A percentile compares a stretch with the other conserved stretches of the same genome.
phyloP scores from a whole-genome alignment of 1,140 invertebrate genomes.

The Cydia strobilella region DNA sequence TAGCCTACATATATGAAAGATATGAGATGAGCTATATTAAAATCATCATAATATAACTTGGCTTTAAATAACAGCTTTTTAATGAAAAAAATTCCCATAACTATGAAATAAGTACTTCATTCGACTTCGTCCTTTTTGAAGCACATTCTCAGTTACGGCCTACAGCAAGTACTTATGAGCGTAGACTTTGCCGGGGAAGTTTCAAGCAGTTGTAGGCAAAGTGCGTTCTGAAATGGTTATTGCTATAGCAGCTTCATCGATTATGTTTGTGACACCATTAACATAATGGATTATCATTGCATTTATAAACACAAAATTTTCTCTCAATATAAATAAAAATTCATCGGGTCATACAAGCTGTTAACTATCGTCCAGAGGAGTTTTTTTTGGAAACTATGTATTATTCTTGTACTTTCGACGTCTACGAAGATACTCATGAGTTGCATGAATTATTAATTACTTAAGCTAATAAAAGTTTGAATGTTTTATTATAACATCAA shows the following conservation, averaged over 20 bases:
- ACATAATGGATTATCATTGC: too few species aligned
- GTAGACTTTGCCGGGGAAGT: conserved; percentile 3
- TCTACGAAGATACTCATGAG: too few species aligned
- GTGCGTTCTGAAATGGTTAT: conserved; percentile 17
- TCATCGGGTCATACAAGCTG: too few species aligned
- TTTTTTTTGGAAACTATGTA: too few species aligned
- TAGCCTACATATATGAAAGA: too few species aligned
- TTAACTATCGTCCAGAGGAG: too few species aligned
- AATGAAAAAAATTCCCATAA: not conserved
- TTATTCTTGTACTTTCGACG: too few species aligned
- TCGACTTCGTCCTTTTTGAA: not conserved
- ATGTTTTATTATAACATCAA: too few species aligned
- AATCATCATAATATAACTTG: not conserved
- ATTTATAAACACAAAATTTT: too few species aligned
- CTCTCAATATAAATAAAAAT: too few species aligned
- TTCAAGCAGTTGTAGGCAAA: conserved; percentile 6
- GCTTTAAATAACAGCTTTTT: not conserved
- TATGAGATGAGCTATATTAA: not conserved
- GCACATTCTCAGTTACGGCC: not conserved
- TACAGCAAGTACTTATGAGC: not conserved
- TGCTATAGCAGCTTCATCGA: not conserved
- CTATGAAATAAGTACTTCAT: not conserved
- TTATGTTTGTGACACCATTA: not conserved
- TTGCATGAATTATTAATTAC: too few species aligned
- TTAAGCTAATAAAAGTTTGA: too few species aligned